Base-by-base conservation (phyloP, 2,888 invertebrate genomes). In the Cryptocephalus moraei region DNA sequence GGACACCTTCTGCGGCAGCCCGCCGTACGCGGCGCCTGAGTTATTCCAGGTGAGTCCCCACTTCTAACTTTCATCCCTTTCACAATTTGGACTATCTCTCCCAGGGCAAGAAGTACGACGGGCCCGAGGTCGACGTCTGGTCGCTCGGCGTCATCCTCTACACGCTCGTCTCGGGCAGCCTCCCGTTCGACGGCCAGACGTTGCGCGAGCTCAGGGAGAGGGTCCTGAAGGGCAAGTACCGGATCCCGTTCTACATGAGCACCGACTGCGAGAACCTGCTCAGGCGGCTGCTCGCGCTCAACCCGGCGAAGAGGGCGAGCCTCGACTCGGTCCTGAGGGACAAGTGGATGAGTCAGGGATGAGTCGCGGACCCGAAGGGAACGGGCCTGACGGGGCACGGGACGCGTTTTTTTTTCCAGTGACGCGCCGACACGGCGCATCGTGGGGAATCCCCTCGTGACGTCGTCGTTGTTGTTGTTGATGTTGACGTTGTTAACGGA, bases 171-270 rank as follows among this genome's bases (percentile, higher is more conserved):
- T 96, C 96, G 65, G 99, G 99, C 59, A 95, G 95, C 69, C 79
- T 99, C 73, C 99, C 99, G 59, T 99, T 99, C 75, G 99, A 99
- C 78, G 99, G 99, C 54, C 94, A 96, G 69, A 99, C 99, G 66
- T 80, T 99, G 61, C 80, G 95, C 73, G 97, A 99, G 70, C 78
- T 99, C 52, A 75, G 99, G 62, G 99, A 99, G 75, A 77, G 97
- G 58, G 99, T 99, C 60, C 81, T 99, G 61, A 80, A 97, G 62
- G 99, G 99, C 61, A 99, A 99, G 77, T 99, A 99, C 76, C 86
- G 99, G 74, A 99, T 99, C 75, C 99, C 99, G 52, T 99, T 99
- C 81, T 99, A 99, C 80, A 99, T 99, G 99, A 97, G 97, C 56
- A 97, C 97, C 59, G 99, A 99, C 78, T 99, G 99, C 77, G 99